Conservation (phyloP, 2,113 vertebrate genomes). For the Phoenicopterus ruber region DNA sequence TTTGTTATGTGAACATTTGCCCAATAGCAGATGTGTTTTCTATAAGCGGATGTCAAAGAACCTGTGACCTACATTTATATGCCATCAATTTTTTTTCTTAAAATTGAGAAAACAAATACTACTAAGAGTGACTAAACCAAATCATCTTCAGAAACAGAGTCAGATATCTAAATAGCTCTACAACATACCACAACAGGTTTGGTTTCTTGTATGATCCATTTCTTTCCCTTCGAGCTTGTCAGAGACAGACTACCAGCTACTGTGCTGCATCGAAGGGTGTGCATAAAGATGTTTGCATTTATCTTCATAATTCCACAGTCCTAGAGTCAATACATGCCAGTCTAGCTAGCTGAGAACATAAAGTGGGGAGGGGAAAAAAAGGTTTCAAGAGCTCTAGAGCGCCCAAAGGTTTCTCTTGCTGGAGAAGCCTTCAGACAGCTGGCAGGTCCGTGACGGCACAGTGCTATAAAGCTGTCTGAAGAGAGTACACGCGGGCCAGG, state of each 20-base stretch:
- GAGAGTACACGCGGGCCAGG: background rate
- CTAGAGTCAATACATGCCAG: background rate
- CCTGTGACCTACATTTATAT: background rate
- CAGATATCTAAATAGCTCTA: background rate
- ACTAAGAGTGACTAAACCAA: background rate
- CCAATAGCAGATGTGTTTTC: background rate
- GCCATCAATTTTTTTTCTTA: background rate
- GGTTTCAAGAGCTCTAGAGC: background rate
- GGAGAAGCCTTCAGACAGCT: background rate
- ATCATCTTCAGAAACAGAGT: background rate
- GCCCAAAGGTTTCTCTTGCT: background rate
- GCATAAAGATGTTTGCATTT: background rate
- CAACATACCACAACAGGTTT: background rate
- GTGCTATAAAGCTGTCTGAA: background rate
- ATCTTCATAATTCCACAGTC: background rate
- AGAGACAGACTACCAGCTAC: background rate
- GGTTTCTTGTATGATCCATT: background rate
- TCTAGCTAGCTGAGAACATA: fast-evolving
- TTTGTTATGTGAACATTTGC: background rate
- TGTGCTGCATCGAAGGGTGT: fast-evolving
- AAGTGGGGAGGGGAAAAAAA: background rate
- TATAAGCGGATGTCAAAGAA: background rate
- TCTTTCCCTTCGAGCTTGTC: background rate
- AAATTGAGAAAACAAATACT: background rate
- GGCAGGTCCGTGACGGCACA: background rate